Evolutionary conservation across 64 coral and sea anemone genomes (phyloP), one percentile per base, ranked within the genome.

Genomic region (Porites lutea): DNA sequence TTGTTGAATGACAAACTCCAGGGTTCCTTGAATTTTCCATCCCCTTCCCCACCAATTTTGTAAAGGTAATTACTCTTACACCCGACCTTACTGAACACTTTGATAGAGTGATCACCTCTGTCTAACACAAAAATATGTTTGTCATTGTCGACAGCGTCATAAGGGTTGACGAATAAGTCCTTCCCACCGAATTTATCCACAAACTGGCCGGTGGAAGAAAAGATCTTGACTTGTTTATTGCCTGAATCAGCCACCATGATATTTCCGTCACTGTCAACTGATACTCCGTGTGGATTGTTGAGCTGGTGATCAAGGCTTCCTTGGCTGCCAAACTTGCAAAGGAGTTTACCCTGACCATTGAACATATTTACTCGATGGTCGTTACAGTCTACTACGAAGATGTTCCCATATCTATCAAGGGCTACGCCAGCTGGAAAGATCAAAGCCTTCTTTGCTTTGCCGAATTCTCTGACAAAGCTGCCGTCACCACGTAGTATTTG

Each of bases 51-150:
- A 48, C 92, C 92, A 64, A 93, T 89, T 65, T 89, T 80, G 13
- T 66, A 75, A 13, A 89, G 11, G 65, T 89, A 93, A 48, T 37
- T 13, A 14, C 86, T 86, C 12, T 70, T 67, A 49, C 37, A 13
- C 22, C 92, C 92, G 6, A 59, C 70, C 19, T 71, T 82, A 48
- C 84, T 79, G 6, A 92, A 92, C 48, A 87, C 82, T 87, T 92
- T 92, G 4, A 92, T 15, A 9, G 59, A 86, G 58, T 92, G 83
- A 15, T 92, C 90, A 20, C 72, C 68, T 37, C 12, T 86, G 4
- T 82, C 90, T n/a, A 82, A 86, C 27, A 84, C 83, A 7, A 92
- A 73, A 23, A 55, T 59, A 64, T 92, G 77, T 4, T 74, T 47
- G 3, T 75, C 59, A 37, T 66, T 76, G 23, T 71, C 23, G 46